phyloP scores from a whole-genome alignment of 2,888 invertebrate species.

The Torymus texanus region DNA sequence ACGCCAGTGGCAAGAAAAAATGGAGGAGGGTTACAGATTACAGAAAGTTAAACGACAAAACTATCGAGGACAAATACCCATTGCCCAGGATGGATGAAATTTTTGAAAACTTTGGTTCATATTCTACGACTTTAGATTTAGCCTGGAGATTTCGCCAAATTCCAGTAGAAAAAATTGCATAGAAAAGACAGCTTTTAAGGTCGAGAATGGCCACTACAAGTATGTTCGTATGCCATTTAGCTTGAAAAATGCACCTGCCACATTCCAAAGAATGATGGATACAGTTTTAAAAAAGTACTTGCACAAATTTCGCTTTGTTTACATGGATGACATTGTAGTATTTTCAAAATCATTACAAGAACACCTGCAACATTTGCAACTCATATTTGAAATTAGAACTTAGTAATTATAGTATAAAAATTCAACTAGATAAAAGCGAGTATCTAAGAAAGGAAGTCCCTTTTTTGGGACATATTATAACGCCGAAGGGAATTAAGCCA shows the following conservation, averaged over 20 bases:
- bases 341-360: not conserved
- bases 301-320: not conserved
- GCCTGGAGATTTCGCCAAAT: not conserved
- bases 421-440: not conserved
- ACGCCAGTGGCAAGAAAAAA: no score
- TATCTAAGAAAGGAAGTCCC: not conserved
- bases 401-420: not conserved
- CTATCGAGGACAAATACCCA: no score
- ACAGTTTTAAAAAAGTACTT: not conserved
- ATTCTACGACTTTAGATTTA: no score
- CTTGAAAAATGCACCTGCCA: not conserved
- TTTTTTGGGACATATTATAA: conserved; percentile 7
- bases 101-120: no score
- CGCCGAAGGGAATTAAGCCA: no score
- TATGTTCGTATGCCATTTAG: not conserved
- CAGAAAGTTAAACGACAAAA: no score
- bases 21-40: no score
- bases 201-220: not conserved
- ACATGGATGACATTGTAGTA: conserved; percentile 17
- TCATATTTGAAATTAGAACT: not conserved
- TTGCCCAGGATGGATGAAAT: no score
- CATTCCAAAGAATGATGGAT: conserved; percentile 8
- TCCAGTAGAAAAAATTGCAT: no score
- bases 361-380: conserved; percentile 1
- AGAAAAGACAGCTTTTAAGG: not conserved